Percentiles rank a stretch among this genome's conserved stretches.
Conservation (phyloP, 1,140 invertebrate species). For the Drosophila repletoides region DNA sequence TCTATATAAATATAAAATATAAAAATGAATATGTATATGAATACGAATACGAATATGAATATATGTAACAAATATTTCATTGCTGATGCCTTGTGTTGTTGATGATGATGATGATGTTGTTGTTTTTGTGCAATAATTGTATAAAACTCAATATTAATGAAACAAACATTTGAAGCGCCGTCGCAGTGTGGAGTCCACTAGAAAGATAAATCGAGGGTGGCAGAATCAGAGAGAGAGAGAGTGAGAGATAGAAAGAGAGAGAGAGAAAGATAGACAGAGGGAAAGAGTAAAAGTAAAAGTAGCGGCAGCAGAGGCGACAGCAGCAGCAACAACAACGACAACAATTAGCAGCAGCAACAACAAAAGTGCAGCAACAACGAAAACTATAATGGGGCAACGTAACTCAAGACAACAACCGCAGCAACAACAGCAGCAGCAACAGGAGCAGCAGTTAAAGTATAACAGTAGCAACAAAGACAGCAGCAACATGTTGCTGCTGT, state of each 20-base stretch:
- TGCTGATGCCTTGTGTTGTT: conserved; percentile 78
- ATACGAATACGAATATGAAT: conserved; percentile 5
- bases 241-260: conserved; percentile 4
- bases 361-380: conserved; percentile 38
- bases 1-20: conserved; percentile 13
- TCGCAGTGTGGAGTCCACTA: conserved; percentile 11
- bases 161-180: conserved; percentile 11
- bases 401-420: conserved; percentile 17
- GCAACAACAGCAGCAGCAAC: conserved; percentile 11
- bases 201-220: background rate
- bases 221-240: background rate
- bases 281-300: conserved; percentile 12
- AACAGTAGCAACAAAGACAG: background rate
- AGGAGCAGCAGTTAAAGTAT: background rate
- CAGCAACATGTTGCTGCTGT: conserved; percentile 22
- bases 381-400: conserved; percentile 13
- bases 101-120: conserved; percentile 76
- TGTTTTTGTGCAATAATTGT: conserved; percentile 59
- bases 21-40: conserved; percentile 18
- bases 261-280: conserved; percentile 1
- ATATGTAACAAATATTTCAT: conserved; percentile 32
- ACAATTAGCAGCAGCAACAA: conserved; percentile 34
- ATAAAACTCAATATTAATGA: conserved; percentile 17
- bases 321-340: conserved; percentile 17
- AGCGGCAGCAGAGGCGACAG: conserved; percentile 2